These are phyloP conservation scores for Eupithecia tripunctaria DNA, from an alignment of 2,888 invertebrate species.

Conservation along the genomic window DNA sequence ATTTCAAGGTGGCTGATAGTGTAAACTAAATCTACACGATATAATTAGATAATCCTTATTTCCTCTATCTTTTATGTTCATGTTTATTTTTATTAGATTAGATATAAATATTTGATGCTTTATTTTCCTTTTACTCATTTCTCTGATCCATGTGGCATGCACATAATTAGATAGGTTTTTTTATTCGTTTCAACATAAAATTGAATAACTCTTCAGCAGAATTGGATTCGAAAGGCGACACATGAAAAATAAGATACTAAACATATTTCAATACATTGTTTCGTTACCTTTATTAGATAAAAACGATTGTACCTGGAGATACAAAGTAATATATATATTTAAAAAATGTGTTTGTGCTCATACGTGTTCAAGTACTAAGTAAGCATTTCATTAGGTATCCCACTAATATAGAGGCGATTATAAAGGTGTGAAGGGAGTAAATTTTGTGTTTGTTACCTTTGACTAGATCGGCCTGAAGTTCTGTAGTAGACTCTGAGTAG, in stretches of 20 bases:
- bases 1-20: background rate
- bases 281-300: no score
- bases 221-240: slow-evolving; percentile 48
- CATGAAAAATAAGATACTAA: slow-evolving; percentile 50
- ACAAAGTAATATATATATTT: no score
- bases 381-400: no score
- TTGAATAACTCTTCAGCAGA: slow-evolving; percentile 49
- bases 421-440: no score
- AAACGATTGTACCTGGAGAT: background rate
- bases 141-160: background rate
- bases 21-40: no score
- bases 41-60: no score
- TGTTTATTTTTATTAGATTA: background rate
- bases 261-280: slow-evolving; percentile 13
- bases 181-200: slow-evolving; percentile 50
- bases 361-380: no score
- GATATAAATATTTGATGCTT: background rate
- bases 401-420: no score
- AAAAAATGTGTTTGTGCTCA: no score
- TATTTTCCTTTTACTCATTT: background rate
- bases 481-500: no score
- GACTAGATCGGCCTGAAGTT: background rate
- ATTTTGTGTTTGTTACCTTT: no score
- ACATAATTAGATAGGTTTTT: slow-evolving; percentile 47
- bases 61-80: background rate